Base-by-base conservation (phyloP, 1,140 invertebrate species). In the Oedothorax gibbosus region DNA sequence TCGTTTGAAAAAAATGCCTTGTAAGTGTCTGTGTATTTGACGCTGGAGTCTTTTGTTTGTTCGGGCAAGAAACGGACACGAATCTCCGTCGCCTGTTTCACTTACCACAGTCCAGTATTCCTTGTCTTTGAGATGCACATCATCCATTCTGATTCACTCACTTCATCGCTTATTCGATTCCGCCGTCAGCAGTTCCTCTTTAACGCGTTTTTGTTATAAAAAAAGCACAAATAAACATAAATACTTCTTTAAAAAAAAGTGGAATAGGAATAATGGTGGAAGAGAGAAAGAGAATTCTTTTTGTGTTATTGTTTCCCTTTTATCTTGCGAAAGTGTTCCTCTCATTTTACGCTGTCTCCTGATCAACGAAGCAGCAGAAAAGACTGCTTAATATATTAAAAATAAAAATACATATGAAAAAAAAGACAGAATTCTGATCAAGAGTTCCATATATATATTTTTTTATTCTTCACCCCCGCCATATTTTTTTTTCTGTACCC, bases 381-480 rank as follows among this genome's bases (percentile, higher is more conserved):
- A 65, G 57, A 71, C 68, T 82, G 80, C 80, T 82, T 82, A 82
- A 82, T 82, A 82, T 82, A 82, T 82, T 82, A 82, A 82, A 82
- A 82, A 82, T 73, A 82, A 82, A 82, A 60, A 82, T 65, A 64
- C 35, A 68, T 66, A 79, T 79, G 68, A 66, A 79, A 64, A 66
- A 50, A 62, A 21, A 73, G 51, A 62, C 18, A 72, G 69, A 72
- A 72, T 82, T 51, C 68, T 69, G 80, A 62, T 77, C 75, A 73
- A 73, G 71, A 14, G 11, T 66, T 11, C n/a, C 2, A n/a, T 60
- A n/a, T 11, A 53, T 11, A 57, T 20, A 57, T 20, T 11, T 57
- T 18, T 4, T 57, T 20, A 18, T 56, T 35, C 57, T 11, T 56
- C 20, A n/a, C 78, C 53, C 66, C 53, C 11, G 4, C 20, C 20